Percentiles rank a stretch among this genome's conserved stretches.
Evolutionary conservation across 2,888 invertebrate species (phyloP).

Genomic region (Galerucella calmariensis): DNA sequence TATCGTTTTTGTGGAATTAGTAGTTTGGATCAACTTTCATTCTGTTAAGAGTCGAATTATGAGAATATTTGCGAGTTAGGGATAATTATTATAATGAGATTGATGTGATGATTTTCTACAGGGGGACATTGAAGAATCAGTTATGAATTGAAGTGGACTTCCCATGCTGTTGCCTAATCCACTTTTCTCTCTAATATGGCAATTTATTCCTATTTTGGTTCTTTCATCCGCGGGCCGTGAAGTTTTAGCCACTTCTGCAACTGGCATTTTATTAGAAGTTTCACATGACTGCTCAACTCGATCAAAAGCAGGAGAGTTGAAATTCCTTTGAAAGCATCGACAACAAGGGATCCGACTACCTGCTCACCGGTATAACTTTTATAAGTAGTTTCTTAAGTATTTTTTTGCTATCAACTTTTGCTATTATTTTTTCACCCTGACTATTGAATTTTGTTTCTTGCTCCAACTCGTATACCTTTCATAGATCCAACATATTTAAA

Average conservation of each 20-base stretch:
- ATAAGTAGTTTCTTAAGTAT: no score
- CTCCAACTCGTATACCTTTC: no score
- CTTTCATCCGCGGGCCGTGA: neutral
- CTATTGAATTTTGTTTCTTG: no score
- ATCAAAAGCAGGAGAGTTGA: neutral
- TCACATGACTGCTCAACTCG: neutral
- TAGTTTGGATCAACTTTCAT: neutral
- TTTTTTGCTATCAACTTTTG: no score
- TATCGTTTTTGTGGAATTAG: neutral
- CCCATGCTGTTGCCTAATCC: neutral
- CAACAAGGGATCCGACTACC: no score
- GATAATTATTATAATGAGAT: neutral
- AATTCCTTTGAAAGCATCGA: neutral
- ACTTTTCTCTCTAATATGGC: neutral
- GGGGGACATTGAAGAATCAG: neutral
- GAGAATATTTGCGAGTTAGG: neutral
- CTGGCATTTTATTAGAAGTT: neutral
- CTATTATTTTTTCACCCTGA: no score
- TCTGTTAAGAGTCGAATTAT: neutral
- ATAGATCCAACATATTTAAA: no score
- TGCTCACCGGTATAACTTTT: no score
- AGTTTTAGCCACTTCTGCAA: neutral
- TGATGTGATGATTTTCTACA: no score
- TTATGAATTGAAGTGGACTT: neutral
- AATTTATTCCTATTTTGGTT: neutral